Evolutionary conservation across 2,888 invertebrate genomes (phyloP), one percentile per base, ranked within the genome.

Genomic region (Eupithecia pulchellata): DNA sequence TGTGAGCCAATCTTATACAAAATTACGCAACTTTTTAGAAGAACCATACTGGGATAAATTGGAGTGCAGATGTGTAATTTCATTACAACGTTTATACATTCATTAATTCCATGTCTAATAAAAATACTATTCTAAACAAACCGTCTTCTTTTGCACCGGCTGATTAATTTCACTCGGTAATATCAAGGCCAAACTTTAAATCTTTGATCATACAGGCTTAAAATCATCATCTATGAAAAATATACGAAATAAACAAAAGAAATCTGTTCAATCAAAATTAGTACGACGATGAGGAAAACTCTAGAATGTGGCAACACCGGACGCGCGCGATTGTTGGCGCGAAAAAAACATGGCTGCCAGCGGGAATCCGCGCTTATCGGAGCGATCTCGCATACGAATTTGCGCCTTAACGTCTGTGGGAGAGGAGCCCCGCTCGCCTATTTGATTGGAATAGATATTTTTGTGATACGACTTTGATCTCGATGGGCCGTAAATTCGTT

Each of bases 401-500:
- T 85, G 83, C 80, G 79, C 85, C 82, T 84, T 86, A 88, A 77
- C 75, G 66, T 81, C 78, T 71, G 74, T 72, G 75, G 70, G 73
- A 77, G 83, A 88, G 82, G 82, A 82, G 78, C 79, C 78, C 75
- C 76, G 75, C 71, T 80, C 64, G 68, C 36, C 74, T 72, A 77
- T 81, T 79, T 83, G 83, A 86, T 86, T 79, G 76, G 80, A 80
- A 81, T 78, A 80, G 77, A 84, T 86, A 88, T 87, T 88, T 89
- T 86, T 84, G 86, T 86, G 79, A 80, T 81, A 81, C 81, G 80
- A 87, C 88, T 91, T 91, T 91, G 91, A 92, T 92, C 90, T 90
- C 84, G 84, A 85, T 88, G 77, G 84, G 77, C 87, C 89, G 89
- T 92, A 91, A 91, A 91, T 89, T 86, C 82, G 83, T 87, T 85